Percentiles rank a stretch among this genome's conserved stretches.
Evolutionary conservation across 2,113 vertebrate genomes (phyloP).

Genomic region (Circaetus cinerascens): DNA sequence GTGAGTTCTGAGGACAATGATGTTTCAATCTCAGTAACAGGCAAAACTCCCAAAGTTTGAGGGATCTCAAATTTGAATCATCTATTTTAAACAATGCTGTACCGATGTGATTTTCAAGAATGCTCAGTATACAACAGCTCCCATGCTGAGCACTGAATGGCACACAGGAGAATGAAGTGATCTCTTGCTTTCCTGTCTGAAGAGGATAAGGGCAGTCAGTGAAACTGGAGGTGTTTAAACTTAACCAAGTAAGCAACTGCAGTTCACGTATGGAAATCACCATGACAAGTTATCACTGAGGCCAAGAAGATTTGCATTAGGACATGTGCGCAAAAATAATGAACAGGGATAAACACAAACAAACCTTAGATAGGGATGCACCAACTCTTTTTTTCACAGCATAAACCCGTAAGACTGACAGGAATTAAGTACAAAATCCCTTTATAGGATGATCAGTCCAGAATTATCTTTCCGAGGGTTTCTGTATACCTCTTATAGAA

Average conservation of each 20-base stretch:
- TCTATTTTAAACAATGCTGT: not conserved
- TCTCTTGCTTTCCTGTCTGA: not conserved
- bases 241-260: not conserved
- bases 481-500: not conserved
- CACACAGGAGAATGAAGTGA: not conserved
- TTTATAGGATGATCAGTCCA: not conserved
- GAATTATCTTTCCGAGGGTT: not conserved
- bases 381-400: not conserved
- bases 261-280: not conserved
- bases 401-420: not conserved
- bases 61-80: not conserved
- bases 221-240: not conserved
- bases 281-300: not conserved
- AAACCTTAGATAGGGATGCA: not conserved
- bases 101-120: not conserved
- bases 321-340: not conserved
- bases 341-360: not conserved
- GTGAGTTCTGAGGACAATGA: not conserved
- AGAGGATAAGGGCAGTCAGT: not conserved
- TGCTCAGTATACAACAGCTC: not conserved
- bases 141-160: not conserved
- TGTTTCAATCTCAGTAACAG: not conserved
- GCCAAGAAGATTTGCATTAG: not conserved
- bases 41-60: not conserved
- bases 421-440: not conserved